Conservation (phyloP, 2,888 invertebrate genomes). For the Xestobium rufovillosum region DNA sequence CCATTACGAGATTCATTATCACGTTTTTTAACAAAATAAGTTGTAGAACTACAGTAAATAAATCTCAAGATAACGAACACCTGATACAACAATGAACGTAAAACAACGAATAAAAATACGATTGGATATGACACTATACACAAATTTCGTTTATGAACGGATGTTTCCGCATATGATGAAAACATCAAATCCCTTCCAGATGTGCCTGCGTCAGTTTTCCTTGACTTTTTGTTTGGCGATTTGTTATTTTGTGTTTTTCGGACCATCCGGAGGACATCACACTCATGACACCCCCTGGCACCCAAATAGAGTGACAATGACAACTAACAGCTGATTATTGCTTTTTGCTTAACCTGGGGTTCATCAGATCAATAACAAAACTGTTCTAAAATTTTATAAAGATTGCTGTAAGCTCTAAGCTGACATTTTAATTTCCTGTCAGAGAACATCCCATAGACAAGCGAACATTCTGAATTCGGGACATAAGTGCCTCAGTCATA, state of each 20-base stretch:
- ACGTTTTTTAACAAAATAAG: slow-evolving; percentile 60
- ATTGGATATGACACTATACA: slow-evolving; percentile 84
- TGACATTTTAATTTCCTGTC: too few species aligned
- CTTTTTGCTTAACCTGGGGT: too few species aligned
- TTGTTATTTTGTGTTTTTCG: slow-evolving; percentile 56
- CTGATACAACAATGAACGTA: slow-evolving; percentile 77
- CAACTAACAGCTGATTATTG: too few species aligned
- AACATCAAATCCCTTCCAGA: slow-evolving; percentile 52
- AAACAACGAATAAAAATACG: slow-evolving; percentile 76
- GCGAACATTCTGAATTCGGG: too few species aligned
- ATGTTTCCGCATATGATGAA: slow-evolving; percentile 55
- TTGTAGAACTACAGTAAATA: slow-evolving; percentile 73
- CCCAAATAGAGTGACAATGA: too few species aligned
- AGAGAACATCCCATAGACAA: too few species aligned
- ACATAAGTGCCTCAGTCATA: too few species aligned
- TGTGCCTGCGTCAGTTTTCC: slow-evolving; percentile 56
- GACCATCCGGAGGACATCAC: slow-evolving; percentile 48
- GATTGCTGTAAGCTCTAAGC: too few species aligned
- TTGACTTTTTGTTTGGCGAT: slow-evolving; percentile 57
- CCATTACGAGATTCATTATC: slow-evolving; percentile 34
- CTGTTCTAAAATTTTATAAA: too few species aligned
- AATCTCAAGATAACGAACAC: slow-evolving; percentile 80
- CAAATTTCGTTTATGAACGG: slow-evolving; percentile 81
- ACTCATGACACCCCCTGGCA: too few species aligned
- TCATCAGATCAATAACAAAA: too few species aligned